A percentile compares a stretch with the other conserved stretches of the same genome.
Conservation (phyloP, 2,113 vertebrate species). For the Natator depressus region DNA sequence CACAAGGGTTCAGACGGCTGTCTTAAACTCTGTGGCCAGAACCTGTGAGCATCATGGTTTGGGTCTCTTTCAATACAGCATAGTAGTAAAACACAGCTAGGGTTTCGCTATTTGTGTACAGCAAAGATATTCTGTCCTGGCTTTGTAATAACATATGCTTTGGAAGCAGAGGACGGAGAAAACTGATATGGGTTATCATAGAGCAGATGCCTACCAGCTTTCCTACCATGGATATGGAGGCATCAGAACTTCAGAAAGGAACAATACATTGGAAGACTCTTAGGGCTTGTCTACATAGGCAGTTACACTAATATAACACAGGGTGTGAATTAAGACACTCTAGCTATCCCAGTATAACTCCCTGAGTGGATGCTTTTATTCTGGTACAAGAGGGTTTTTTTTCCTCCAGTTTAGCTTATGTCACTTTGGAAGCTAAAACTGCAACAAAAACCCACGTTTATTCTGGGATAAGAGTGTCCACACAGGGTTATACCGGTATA, state of each 20-base stretch:
- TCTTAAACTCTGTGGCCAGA: background rate
- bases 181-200: background rate
- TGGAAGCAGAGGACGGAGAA: background rate
- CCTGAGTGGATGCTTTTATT: background rate
- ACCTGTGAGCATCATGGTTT: background rate
- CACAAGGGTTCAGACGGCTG: background rate
- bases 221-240: background rate
- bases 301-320: background rate
- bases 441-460: background rate
- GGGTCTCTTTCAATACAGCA: background rate
- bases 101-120: background rate
- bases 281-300: background rate
- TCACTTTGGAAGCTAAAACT: background rate
- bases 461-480: background rate
- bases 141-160: background rate
- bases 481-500: background rate
- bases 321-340: background rate
- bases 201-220: background rate
- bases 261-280: background rate
- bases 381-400: background rate
- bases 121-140: background rate
- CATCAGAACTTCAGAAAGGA: background rate
- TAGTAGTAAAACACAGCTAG: background rate
- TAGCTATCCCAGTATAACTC: background rate
- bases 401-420: background rate